Evolutionary conservation across 1,140 invertebrate species (phyloP).

Genomic region (Drosophila repletoides): DNA sequence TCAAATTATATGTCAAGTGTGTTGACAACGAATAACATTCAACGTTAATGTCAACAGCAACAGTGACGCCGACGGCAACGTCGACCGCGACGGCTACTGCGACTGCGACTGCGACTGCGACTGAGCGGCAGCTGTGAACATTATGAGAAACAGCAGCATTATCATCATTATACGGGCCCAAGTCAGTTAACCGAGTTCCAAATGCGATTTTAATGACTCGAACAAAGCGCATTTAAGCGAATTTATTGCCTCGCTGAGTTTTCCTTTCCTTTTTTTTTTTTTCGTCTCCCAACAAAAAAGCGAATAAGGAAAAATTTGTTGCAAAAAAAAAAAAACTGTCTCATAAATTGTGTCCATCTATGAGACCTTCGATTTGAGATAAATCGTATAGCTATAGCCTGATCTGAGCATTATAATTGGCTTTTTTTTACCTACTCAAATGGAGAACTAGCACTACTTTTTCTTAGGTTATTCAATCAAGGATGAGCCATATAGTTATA

Average conservation of each 20-base stretch:
- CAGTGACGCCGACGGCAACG: background rate
- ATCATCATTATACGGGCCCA: conserved; percentile 26
- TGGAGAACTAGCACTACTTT: no score
- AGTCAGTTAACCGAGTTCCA: conserved; percentile 41
- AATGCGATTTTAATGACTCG: conserved; percentile 79
- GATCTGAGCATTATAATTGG: no score
- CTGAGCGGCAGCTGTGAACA: conserved; percentile 29
- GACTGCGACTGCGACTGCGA: background rate
- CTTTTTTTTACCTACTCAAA: no score
- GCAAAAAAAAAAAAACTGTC: conserved; percentile 11
- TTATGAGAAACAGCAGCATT: conserved; percentile 18
- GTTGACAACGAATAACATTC: conserved; percentile 75
- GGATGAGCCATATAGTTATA: no score
- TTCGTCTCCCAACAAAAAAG: background rate
- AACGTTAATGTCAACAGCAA: conserved; percentile 60
- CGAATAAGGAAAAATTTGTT: background rate
- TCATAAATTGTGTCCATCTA: conserved; percentile 6
- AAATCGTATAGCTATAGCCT: no score
- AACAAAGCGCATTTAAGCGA: conserved; percentile 73
- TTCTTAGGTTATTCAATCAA: no score
- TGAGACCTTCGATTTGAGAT: background rate
- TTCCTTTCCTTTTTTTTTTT: conserved; percentile 13
- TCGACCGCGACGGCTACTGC: background rate
- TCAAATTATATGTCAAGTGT: conserved; percentile 81
- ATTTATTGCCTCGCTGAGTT: conserved; percentile 64